Percentiles rank a stretch among this genome's conserved stretches.
These are phyloP conservation scores for Leptatherina wallacei DNA, from an alignment of 2,797 vertebrate species.

Conservation along the genomic window DNA sequence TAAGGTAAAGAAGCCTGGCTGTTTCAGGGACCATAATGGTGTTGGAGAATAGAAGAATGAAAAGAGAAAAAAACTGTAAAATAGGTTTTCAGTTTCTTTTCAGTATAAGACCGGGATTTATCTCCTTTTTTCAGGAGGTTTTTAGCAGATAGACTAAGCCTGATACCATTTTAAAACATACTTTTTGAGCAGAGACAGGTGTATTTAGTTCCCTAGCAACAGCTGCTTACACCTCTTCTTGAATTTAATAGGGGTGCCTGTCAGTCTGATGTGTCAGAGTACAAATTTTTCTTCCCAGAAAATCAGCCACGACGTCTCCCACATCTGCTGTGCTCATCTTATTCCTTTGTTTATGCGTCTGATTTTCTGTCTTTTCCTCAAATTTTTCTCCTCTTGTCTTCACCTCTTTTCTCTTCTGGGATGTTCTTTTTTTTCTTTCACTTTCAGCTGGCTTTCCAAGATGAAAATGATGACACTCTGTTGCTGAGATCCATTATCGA, in stretches of 20 bases:
- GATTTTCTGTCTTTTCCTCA: not conserved
- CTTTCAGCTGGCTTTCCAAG: constrained; percentile 87
- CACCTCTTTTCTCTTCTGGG: too few species aligned
- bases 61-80: not conserved
- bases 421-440: constrained; percentile 23
- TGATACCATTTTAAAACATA: constrained; percentile 7
- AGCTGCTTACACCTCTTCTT: constrained; percentile 4
- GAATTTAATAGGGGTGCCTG: not conserved
- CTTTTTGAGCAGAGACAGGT: constrained; percentile 1
- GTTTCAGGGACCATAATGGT: not conserved
- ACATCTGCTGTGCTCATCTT: not conserved
- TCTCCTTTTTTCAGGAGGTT: constrained; percentile 23
- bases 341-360: not conserved
- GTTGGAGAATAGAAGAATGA: not conserved
- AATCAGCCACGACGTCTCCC: constrained; percentile 25
- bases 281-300: not conserved
- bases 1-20: not conserved
- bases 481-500: constrained; percentile 92
- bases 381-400: not conserved
- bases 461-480: constrained; percentile 89
- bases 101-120: not conserved
- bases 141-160: constrained; percentile 29
- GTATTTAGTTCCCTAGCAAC: constrained; percentile 1
- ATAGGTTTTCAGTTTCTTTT: not conserved
- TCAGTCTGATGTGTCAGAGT: constrained; percentile 1